Conservation (phyloP, 2,113 vertebrate species). For the Beaufortia kweichowensis region DNA sequence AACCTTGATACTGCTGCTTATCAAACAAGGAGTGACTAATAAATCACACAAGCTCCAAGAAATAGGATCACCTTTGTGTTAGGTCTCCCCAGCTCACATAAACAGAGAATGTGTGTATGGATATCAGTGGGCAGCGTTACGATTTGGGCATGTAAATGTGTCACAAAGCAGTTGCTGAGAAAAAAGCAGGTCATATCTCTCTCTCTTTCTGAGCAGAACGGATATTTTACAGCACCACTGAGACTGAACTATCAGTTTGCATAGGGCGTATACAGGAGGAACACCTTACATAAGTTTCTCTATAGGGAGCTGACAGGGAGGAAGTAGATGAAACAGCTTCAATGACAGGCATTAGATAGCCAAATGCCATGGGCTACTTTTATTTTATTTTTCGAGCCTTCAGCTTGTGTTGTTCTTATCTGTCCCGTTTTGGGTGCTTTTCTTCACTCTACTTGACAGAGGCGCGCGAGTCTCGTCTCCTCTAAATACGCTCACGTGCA, state of each 20-base stretch:
- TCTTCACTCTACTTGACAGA: neutral
- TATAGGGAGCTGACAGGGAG: constrained; percentile 25
- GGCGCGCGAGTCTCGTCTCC: neutral
- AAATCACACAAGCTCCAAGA: neutral
- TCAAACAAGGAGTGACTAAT: neutral
- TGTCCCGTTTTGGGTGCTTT: neutral
- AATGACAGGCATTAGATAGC: constrained; percentile 29
- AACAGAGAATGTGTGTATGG: neutral
- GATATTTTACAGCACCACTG: constrained; percentile 36
- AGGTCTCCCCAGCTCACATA: neutral
- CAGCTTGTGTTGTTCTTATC: constrained; percentile 20
- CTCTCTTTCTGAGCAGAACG: constrained; percentile 33
- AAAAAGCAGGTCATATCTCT: constrained; percentile 38
- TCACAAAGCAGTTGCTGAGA: constrained; percentile 29
- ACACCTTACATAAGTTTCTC: constrained; percentile 34
- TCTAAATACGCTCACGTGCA: neutral
- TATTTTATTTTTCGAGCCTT: constrained; percentile 24
- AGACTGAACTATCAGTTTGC: constrained; percentile 27
- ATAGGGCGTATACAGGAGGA: constrained; percentile 17
- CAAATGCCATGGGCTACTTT: constrained; percentile 33
- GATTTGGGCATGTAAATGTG: constrained; percentile 27
- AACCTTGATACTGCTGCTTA: neutral
- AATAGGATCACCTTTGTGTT: constrained; percentile 7
- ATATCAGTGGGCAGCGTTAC: constrained; percentile 13
- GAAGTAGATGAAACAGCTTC: constrained; percentile 12